These are phyloP conservation scores for Resseliella maxima DNA, from an alignment of 2,888 invertebrate species.

Conservation along the genomic window DNA sequence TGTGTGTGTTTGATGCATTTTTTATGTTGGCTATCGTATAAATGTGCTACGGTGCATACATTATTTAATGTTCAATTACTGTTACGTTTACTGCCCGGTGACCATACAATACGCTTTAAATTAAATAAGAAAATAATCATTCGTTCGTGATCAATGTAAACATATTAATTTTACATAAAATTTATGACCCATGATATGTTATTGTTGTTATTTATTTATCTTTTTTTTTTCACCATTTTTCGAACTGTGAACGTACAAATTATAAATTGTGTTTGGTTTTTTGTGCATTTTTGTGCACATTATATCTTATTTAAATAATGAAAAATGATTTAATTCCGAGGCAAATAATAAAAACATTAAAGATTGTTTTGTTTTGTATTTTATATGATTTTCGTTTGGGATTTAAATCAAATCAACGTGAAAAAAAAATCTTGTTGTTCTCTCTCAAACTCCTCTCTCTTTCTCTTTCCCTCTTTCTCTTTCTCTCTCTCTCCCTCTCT, in stretches of 20 bases:
- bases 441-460: no score
- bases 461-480: no score
- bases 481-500: no score
- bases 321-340: slow-evolving; percentile 51
- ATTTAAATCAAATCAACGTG: background rate
- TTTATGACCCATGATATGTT: background rate
- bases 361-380: background rate
- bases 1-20: background rate
- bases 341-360: background rate
- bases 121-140: slow-evolving; percentile 57
- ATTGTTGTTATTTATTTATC: background rate
- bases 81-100: slow-evolving; percentile 14
- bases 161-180: slow-evolving; percentile 56
- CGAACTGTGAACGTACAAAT: background rate
- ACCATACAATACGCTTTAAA: slow-evolving; percentile 48
- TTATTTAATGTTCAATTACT: slow-evolving; percentile 53
- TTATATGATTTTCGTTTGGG: background rate
- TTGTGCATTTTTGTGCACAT: background rate
- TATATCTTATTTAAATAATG: slow-evolving; percentile 45
- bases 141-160: slow-evolving; percentile 56
- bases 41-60: background rate
- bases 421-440: background rate
- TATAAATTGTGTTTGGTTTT: background rate
- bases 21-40: background rate
- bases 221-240: background rate